Conservation (phyloP, 2,888 invertebrate genomes). For the Candidula unifasciata region DNA sequence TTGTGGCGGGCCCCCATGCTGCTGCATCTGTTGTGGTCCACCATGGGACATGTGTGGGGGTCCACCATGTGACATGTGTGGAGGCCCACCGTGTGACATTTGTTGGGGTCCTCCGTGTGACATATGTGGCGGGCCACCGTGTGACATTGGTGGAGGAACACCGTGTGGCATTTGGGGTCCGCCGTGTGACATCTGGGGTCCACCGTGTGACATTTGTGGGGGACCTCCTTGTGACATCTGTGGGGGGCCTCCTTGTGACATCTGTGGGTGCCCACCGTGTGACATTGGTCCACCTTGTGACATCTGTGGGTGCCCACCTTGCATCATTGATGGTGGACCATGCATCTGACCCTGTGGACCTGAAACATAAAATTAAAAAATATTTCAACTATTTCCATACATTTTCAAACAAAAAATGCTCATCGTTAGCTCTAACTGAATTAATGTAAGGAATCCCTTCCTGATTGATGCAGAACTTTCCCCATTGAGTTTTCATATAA, state of each 20-base stretch:
- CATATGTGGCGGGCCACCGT: constrained; percentile 24
- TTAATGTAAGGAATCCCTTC: too few species aligned
- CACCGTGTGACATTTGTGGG: constrained; percentile 35
- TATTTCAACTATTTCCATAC: background rate
- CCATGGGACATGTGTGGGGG: constrained; percentile 35
- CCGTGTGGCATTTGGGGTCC: constrained; percentile 34
- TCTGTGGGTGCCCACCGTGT: too few species aligned
- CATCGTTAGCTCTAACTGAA: background rate
- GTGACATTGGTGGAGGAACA: constrained; percentile 21
- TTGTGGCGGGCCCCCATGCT: constrained; percentile 43
- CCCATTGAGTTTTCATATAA: too few species aligned
- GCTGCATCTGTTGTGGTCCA: constrained; percentile 41
- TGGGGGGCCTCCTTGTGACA: constrained; percentile 9
- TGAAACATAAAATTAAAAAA: constrained; percentile 15
- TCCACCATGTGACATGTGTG: constrained; percentile 39
- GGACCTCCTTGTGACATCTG: constrained; percentile 40
- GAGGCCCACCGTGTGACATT: constrained; percentile 24
- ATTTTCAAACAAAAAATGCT: background rate
- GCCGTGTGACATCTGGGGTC: constrained; percentile 21
- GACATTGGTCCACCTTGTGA: constrained; percentile 40
- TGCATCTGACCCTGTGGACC: constrained; percentile 43
- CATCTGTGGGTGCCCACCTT: constrained; percentile 45
- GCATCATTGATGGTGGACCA: constrained; percentile 43
- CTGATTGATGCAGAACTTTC: too few species aligned
- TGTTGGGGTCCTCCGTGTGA: constrained; percentile 19